These are phyloP conservation scores for Porphyrio hochstetteri DNA, from an alignment of 2,113 vertebrate species.

Conservation along the genomic window DNA sequence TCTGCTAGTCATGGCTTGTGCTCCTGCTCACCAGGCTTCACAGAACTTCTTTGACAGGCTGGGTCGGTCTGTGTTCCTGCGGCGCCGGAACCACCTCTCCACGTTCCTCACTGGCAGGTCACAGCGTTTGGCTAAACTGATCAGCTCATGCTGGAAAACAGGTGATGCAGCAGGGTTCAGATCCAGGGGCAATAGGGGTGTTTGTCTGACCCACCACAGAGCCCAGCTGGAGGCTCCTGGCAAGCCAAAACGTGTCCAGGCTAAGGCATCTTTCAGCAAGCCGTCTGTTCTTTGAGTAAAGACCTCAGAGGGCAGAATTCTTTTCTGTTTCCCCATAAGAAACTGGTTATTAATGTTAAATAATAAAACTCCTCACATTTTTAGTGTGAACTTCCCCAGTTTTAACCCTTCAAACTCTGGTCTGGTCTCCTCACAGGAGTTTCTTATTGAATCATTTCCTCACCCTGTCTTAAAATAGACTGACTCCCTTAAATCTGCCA, in stretches of 20 bases:
- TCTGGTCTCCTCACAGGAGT: not conserved
- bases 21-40: slow-evolving; percentile 85
- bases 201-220: not conserved
- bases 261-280: not conserved
- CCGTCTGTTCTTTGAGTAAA: not conserved
- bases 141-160: slow-evolving; percentile 61
- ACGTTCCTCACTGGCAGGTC: slow-evolving; percentile 80
- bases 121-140: slow-evolving; percentile 77
- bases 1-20: not conserved
- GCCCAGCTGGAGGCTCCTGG: not conserved
- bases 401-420: not conserved
- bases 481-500: not conserved
- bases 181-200: not conserved
- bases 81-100: slow-evolving; percentile 85
- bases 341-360: not conserved
- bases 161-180: not conserved
- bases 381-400: not conserved
- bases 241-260: not conserved
- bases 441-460: not conserved
- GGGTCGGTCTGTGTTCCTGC: slow-evolving; percentile 84
- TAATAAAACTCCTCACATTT: not conserved
- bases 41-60: slow-evolving; percentile 88
- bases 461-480: not conserved
- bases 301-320: not conserved
- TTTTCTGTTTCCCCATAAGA: not conserved